Base-by-base conservation (phyloP, 2,888 invertebrate species). In the Noctua pronuba region DNA sequence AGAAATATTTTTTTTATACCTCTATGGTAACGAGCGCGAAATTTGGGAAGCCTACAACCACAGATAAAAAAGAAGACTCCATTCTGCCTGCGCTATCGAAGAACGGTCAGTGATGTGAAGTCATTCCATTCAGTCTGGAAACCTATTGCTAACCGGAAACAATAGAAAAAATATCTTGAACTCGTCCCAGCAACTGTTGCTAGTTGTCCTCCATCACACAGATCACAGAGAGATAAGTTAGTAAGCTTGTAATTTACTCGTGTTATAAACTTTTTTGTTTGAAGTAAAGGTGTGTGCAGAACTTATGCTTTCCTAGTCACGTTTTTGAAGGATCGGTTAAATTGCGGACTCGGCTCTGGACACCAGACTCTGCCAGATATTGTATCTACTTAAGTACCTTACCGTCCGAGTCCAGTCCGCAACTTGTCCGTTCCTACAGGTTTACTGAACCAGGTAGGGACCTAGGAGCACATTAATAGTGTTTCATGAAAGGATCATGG, bases 241-340 rank as follows among this genome's bases (percentile, higher is more conserved):
- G 49, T 82, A 8, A 71, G 70, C 55, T 77, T 49, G 75, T 77
- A 44, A 76, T 77, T 83, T 70, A 69, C 49, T 86, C 18, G 78
- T 46, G 75, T n/a, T 70, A 46, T 75, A 75, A 75, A 41, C 8
- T 21, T 74, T 77, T 60, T 24, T 49, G 35, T 44, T 44, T 28
- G 5, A 41, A 7, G 28, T 84, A 60, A 86, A 67, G 84, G 62
- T 52, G 46, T 11, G 10, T 72, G 1, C 65, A 75, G 35, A 69
- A 28, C 6, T 31, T 18, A 24, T 4, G n/a, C 4, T n/a, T 64
- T 38, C 21, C 21, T 18, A 24, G 16, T 24, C n/a, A 13, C 21
- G 5, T 62, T 16, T 24, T 8, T 62, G 0, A 31, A 31, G 8
- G 4, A 31, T 5, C 31, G 1, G 6, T 28, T 28, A 18, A 28